Evolutionary conservation across 1,140 invertebrate genomes (phyloP), one percentile per base, ranked within the genome.

Genomic region (Lamellibrachia luymesi): DNA sequence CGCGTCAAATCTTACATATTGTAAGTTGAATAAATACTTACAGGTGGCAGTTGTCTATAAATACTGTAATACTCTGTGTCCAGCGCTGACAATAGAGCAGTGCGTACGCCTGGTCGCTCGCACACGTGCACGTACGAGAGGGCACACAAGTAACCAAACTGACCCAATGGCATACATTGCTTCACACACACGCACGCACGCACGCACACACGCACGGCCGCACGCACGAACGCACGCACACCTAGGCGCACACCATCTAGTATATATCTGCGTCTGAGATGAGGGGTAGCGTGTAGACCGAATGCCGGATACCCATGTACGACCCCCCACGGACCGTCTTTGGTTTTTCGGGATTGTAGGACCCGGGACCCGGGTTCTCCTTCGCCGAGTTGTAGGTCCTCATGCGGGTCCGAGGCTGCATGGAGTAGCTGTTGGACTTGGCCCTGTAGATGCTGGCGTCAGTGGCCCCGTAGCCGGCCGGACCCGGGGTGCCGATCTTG

Each of bases 311-410:
- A 56, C 93, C 93, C 92, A 94, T 93, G 8, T 90, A 92, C 50
- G 80, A 94, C 64, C 93, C 93, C 90, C 91, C 80, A 52, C 92
- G 89, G 17, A 90, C 92, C 6, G 50, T 27, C 50, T 49, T 13
- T 38, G 93, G 89, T 13, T 50, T 90, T 13, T 93, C 80, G 22
- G 92, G 92, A 52, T 94, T 92, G 91, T 94, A 94, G 38, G 93
- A 25, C 50, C 92, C 92, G 49, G 93, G 93, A 25, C 93, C 93
- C 10, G 93, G 93, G 91, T 94, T 94, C 90, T 94, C 92, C 56
- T 89, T 93, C 90, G 92, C 92, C 27, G 89, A 64, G 50, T 89
- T 93, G 64, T 94, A 94, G 52, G 93, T 89, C 92, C 93, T 94
- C 8, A 51, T 22, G 38, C 90, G 49, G 22, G 93, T 94, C 50